Percentiles rank a stretch among this genome's conserved stretches.
Evolutionary conservation across 2,888 invertebrate genomes (phyloP).

Genomic region (Aradus depressus): DNA sequence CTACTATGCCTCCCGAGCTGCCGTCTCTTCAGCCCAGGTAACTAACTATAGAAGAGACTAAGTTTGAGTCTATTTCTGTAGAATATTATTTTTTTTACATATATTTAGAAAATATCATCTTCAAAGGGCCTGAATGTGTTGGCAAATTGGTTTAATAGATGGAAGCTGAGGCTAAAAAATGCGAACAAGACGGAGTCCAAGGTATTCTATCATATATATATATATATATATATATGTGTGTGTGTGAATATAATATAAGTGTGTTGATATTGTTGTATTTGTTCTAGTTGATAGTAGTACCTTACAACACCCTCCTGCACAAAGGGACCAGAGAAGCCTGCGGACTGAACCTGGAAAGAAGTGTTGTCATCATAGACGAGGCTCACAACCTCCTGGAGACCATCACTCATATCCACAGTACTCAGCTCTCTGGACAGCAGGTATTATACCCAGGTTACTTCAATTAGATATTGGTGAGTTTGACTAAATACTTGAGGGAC

Average conservation of each 20-base stretch:
- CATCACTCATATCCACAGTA: conserved; percentile 73
- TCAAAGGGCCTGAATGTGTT: too few species aligned
- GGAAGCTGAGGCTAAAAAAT: too few species aligned
- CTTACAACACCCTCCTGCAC: conserved; percentile 71
- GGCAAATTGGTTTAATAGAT: too few species aligned
- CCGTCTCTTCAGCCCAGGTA: conserved; percentile 69
- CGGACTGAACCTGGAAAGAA: conserved; percentile 57
- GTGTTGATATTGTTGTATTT: not conserved
- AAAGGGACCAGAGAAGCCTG: conserved; percentile 61
- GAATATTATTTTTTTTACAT: too few species aligned
- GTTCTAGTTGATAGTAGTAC: conserved; percentile 46
- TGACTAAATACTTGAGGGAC: too few species aligned
- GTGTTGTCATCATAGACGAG: conserved; percentile 84
- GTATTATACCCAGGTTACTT: too few species aligned
- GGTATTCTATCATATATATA: too few species aligned
- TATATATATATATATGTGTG: not conserved
- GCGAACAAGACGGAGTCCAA: too few species aligned
- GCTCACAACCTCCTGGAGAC: conserved; percentile 93
- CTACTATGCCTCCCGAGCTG: conserved; percentile 80
- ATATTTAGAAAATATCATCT: too few species aligned
- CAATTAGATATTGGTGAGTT: too few species aligned
- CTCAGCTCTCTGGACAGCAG: conserved; percentile 56
- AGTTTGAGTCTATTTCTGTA: too few species aligned
- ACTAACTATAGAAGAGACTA: too few species aligned
- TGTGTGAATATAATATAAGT: not conserved